A percentile compares a stretch with the other conserved stretches of the same genome.
These are phyloP conservation scores for Alligator sinensis DNA, from an alignment of 2,113 vertebrate genomes.

Conservation along the genomic window DNA sequence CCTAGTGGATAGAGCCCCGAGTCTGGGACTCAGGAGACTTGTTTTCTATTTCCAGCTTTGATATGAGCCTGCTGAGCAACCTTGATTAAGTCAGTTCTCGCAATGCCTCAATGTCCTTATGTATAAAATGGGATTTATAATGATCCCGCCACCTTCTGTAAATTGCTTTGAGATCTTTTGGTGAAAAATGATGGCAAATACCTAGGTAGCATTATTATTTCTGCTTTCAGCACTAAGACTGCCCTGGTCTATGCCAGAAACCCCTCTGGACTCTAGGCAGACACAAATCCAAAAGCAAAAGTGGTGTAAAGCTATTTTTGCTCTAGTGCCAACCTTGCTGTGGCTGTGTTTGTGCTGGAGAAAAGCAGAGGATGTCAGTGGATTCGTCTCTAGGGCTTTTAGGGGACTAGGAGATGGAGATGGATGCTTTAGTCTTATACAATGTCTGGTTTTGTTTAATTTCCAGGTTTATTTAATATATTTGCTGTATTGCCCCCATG, in stretches of 20 bases:
- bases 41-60: neutral
- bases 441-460: conserved; percentile 55
- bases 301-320: neutral
- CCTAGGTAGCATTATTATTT: neutral
- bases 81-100: rapidly evolving
- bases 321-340: neutral
- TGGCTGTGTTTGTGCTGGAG: neutral
- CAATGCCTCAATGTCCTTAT: too few relatives aligned
- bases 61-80: neutral
- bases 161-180: neutral
- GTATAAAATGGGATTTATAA: too few relatives aligned
- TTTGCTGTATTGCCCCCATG: conserved; percentile 87
- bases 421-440: neutral
- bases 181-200: rapidly evolving
- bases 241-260: neutral
- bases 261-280: neutral
- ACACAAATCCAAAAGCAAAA: conserved; percentile 1
- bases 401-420: neutral
- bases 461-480: conserved; percentile 85
- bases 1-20: too few relatives aligned
- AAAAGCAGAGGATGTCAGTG: conserved; percentile 23
- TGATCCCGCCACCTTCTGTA: rapidly evolving
- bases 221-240: rapidly evolving
- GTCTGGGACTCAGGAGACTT: too few relatives aligned
- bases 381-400: neutral